Conservation (phyloP, 2,888 invertebrate species). For the Agonopterix alstromeriana region DNA sequence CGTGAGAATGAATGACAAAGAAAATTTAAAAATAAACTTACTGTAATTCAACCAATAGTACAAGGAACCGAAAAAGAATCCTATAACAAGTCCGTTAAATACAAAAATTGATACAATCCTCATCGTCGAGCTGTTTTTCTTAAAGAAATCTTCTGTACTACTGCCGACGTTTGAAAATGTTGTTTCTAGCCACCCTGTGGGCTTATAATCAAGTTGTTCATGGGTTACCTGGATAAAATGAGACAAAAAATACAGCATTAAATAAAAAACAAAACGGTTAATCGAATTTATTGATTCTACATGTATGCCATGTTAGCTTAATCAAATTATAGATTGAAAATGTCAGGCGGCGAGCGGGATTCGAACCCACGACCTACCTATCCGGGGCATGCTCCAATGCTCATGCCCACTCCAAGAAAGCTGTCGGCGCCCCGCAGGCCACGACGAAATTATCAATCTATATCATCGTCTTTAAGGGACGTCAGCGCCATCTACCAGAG, state of each 20-base stretch:
- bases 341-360: too few species aligned
- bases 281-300: too few species aligned
- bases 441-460: too few species aligned
- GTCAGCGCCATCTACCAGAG: too few species aligned
- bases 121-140: constrained; percentile 36
- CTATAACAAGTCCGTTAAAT: constrained; percentile 46
- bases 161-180: constrained; percentile 35
- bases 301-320: too few species aligned
- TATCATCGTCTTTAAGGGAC: too few species aligned
- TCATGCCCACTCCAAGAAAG: too few species aligned
- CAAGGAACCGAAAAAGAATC: constrained; percentile 52
- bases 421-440: too few species aligned
- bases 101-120: constrained; percentile 34
- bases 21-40: constrained; percentile 27
- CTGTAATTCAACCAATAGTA: constrained; percentile 49
- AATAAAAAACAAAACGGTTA: not conserved
- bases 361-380: too few species aligned
- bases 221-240: constrained; percentile 27
- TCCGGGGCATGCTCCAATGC: too few species aligned
- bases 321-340: too few species aligned
- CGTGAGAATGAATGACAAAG: too few species aligned
- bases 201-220: constrained; percentile 49
- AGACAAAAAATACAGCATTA: not conserved
- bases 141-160: constrained; percentile 45
- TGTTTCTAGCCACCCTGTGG: constrained; percentile 50